A percentile compares a stretch with the other conserved stretches of the same genome.
Conservation (phyloP, 37 sponge, comb jelly and placozoan genomes). For the Dysidea cf. avara region DNA sequence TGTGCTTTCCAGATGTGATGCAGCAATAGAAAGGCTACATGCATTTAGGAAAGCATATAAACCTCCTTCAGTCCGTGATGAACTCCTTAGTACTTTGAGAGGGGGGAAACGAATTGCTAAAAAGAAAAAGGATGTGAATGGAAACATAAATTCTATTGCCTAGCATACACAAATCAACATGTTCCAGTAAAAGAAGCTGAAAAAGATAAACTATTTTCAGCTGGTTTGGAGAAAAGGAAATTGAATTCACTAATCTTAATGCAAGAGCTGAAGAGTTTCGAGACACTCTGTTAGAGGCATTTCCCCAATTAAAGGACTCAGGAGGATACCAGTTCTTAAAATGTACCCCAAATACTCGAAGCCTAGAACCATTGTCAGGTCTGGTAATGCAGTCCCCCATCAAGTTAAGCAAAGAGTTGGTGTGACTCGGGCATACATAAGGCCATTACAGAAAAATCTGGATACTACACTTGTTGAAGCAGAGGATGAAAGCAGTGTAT, state of each 20-base stretch:
- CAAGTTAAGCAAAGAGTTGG: slow-evolving; percentile 42
- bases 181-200: slow-evolving; percentile 41
- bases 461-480: background rate
- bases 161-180: slow-evolving; percentile 33
- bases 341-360: slow-evolving; percentile 13
- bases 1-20: too few relatives aligned
- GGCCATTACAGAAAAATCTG: slow-evolving; percentile 40
- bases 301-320: slow-evolving; percentile 4
- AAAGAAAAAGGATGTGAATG: slow-evolving; percentile 8
- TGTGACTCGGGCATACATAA: slow-evolving; percentile 37
- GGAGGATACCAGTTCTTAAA: slow-evolving; percentile 24
- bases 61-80: too few relatives aligned
- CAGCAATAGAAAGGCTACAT: too few relatives aligned
- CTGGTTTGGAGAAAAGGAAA: slow-evolving; percentile 58
- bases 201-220: slow-evolving; percentile 36
- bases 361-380: slow-evolving; percentile 31
- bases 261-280: slow-evolving; percentile 25
- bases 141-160: slow-evolving; percentile 53
- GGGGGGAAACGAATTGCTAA: too few relatives aligned
- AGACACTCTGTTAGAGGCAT: slow-evolving; percentile 21
- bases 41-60: too few relatives aligned
- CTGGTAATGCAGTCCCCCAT: slow-evolving; percentile 6
- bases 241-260: slow-evolving; percentile 21
- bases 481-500: too few relatives aligned
- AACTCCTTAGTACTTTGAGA: too few relatives aligned